These are phyloP conservation scores for Phlogophora meticulosa DNA, from an alignment of 2,888 invertebrate species.

Conservation along the genomic window DNA sequence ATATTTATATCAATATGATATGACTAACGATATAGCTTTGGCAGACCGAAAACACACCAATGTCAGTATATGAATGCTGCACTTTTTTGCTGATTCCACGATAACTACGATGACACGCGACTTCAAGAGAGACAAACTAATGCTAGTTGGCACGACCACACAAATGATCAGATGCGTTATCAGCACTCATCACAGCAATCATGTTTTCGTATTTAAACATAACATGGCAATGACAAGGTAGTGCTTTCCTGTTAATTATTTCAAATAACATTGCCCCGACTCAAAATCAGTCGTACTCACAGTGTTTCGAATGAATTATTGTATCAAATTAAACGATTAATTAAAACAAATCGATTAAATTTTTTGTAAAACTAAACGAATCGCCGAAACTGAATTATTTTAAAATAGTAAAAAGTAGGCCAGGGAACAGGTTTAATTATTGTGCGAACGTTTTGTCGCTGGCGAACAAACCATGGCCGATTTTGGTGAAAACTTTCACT, in stretches of 20 bases:
- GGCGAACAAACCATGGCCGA: conserved; percentile 51
- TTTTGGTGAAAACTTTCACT: conserved; percentile 65
- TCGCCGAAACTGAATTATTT: conserved; percentile 37
- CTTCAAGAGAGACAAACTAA: conserved; percentile 6
- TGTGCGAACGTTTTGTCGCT: conserved; percentile 53
- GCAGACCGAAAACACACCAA: conserved; percentile 45
- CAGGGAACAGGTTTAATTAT: conserved; percentile 57
- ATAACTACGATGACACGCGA: conserved; percentile 13
- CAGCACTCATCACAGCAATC: not conserved
- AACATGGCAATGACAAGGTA: conserved; percentile 1
- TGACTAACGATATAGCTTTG: conserved; percentile 24
- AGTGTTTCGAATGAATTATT: conserved; percentile 21
- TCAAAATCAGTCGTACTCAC: conserved; percentile 19
- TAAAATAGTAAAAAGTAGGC: conserved; percentile 61
- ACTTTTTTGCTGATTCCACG: conserved; percentile 31
- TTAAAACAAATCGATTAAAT: conserved; percentile 47
- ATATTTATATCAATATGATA: conserved; percentile 60
- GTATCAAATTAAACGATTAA: conserved; percentile 43
- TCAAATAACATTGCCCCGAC: conserved; percentile 8
- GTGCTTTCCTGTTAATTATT: not conserved
- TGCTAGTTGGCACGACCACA: not conserved
- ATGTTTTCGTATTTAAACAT: conserved; percentile 17
- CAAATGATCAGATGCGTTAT: conserved; percentile 2
- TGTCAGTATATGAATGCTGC: conserved; percentile 31
- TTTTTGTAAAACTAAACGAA: conserved; percentile 31